Evolutionary conservation across 2,113 vertebrate genomes (phyloP).

Genomic region (human (Homo sapiens)): DNA sequence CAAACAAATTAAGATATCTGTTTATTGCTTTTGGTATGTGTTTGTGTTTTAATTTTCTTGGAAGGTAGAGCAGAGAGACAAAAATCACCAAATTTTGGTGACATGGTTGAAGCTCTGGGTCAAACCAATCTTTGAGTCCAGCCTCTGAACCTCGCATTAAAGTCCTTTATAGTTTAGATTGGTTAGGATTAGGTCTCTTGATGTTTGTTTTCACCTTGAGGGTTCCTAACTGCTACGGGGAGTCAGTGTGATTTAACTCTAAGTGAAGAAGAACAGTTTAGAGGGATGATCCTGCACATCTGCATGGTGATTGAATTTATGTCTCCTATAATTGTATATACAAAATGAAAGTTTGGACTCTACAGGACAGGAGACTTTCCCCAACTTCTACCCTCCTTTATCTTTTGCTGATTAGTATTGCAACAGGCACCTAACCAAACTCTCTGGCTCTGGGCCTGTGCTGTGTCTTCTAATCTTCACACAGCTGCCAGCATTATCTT

Average conservation of each 20-base stretch:
- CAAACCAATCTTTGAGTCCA: background rate
- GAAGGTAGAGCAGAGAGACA: background rate
- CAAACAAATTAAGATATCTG: background rate
- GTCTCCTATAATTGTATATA: conserved; percentile 19
- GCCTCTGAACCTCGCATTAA: background rate
- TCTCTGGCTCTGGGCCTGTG: background rate
- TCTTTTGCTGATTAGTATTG: conserved; percentile 28
- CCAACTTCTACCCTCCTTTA: background rate
- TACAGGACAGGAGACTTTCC: background rate
- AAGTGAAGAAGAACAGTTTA: background rate
- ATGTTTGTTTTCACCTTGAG: background rate
- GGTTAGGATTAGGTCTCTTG: background rate
- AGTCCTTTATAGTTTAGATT: background rate
- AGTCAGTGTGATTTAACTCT: background rate
- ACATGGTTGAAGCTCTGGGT: background rate
- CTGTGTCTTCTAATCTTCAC: conserved; percentile 23
- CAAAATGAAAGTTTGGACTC: conserved; percentile 36
- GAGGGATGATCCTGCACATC: background rate
- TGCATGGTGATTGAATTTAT: background rate
- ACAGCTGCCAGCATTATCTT: conserved; percentile 20
- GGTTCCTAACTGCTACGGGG: background rate
- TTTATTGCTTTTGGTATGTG: background rate
- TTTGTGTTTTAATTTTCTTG: conserved; percentile 9
- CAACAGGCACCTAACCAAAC: background rate
- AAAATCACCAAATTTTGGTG: background rate